phyloP scores from a whole-genome alignment of 2,888 invertebrate species.

The Corbicula japonica region DNA sequence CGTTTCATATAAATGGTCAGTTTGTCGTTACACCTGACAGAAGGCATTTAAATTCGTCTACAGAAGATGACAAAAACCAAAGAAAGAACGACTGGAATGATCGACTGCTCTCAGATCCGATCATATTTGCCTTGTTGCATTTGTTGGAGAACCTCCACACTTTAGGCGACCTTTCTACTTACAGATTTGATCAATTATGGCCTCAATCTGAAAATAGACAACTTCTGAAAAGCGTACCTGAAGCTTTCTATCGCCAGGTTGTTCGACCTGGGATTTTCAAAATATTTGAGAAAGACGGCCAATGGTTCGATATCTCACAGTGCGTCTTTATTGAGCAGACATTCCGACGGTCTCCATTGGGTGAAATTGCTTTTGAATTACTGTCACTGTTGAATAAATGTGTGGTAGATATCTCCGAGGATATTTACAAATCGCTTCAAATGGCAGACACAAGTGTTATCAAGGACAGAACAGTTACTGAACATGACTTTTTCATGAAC shows the following conservation, averaged over 20 bases:
- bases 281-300: constrained; percentile 49
- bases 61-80: constrained; percentile 77
- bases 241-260: constrained; percentile 47
- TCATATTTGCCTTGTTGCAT: constrained; percentile 51
- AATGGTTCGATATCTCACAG: constrained; percentile 34
- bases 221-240: constrained; percentile 4
- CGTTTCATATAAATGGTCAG: constrained; percentile 82
- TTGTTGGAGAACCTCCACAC: constrained; percentile 39
- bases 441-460: constrained; percentile 17
- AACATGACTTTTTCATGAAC: constrained; percentile 42
- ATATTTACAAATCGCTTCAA: constrained; percentile 15
- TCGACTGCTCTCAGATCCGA: constrained; percentile 56
- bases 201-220: constrained; percentile 42
- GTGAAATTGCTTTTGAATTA: constrained; percentile 31
- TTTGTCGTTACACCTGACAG: constrained; percentile 81
- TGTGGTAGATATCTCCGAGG: constrained; percentile 34
- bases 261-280: not conserved
- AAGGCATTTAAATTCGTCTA: constrained; percentile 70
- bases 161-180: not conserved
- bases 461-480: constrained; percentile 23
- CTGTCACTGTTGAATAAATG: constrained; percentile 20
- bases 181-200: constrained; percentile 52
- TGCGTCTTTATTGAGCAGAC: constrained; percentile 55
- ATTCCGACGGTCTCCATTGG: constrained; percentile 24
- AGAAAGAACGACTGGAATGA: constrained; percentile 64